These are phyloP conservation scores for Agrenia bidenticulata DNA, from an alignment of 2,888 invertebrate genomes.

Conservation along the genomic window DNA sequence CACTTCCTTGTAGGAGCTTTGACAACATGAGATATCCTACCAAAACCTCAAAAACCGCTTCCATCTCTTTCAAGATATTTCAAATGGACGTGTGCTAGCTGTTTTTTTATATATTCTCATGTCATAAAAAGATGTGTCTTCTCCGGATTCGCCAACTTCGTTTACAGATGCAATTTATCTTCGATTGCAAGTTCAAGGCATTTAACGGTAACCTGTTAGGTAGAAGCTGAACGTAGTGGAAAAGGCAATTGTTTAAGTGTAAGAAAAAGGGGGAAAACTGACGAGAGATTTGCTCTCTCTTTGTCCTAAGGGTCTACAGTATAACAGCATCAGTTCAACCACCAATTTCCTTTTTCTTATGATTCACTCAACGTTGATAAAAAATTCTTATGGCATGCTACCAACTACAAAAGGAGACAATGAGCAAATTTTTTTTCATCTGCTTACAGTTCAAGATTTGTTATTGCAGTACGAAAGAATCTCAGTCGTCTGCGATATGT, in stretches of 20 bases:
- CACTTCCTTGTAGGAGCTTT: not conserved
- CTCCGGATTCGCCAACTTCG: too few relatives aligned
- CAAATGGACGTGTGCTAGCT: conserved; percentile 2
- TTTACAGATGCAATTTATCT: too few relatives aligned
- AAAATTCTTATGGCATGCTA: conserved; percentile 15
- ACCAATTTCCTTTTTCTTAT: conserved; percentile 17
- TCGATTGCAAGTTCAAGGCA: conserved; percentile 1
- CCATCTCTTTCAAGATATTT: not conserved
- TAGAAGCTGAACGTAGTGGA: not conserved
- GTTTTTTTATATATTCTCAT: not conserved
- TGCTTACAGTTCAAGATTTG: not conserved
- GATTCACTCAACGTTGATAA: not conserved
- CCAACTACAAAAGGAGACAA: conserved; percentile 1
- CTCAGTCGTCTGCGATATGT: too few relatives aligned
- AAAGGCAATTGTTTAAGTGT: not conserved
- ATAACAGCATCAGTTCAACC: conserved; percentile 16
- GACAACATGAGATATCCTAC: not conserved
- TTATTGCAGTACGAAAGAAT: too few relatives aligned
- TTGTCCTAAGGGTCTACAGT: conserved; percentile 9
- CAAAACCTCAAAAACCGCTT: conserved; percentile 12
- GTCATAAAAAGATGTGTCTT: not conserved
- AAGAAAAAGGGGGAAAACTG: not conserved
- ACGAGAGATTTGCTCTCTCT: not conserved
- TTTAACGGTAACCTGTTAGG: conserved; percentile 7
- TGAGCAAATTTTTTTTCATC: conserved; percentile 4